Base-by-base conservation (phyloP, 2,797 vertebrate genomes). In the Discoglossus pictus region DNA sequence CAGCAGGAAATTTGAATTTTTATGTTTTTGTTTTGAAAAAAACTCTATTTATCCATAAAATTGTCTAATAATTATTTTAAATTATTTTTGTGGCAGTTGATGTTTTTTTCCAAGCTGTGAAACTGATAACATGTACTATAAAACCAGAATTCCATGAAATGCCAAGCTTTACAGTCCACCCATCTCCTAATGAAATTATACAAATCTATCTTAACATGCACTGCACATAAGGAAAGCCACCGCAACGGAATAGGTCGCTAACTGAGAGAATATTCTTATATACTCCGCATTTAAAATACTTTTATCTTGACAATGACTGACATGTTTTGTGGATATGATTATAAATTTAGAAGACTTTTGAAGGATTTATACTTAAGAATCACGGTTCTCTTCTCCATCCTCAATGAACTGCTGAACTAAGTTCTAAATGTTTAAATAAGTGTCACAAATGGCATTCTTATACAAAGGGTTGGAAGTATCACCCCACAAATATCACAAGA, bases 401-500 rank as follows among this genome's bases (percentile, higher is more conserved):
- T 79, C 77, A 36, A 69, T 84, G 88, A 89, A 91, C 89, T 83
- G 72, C 78, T 89, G 88, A 90, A 88, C 88, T 79, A 76, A 84
- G 78, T 74, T 76, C 88, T 89, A 86, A 90, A 90, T 90, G 85
- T 89, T 90, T 89, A 86, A 90, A 87, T 80, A 86, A 76, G 82
- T 86, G 84, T 89, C 86, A 87, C 72, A 78, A 84, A n/a, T 83
- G 82, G 71, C 76, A 77, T 54, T 48, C 63, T 67, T 75, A 66
- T 81, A 87, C 82, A 82, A 82, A 88, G 87, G 77, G 78, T 48
- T 78, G 77, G 76, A 83, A 81, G 80, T 69, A 76, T 71, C 46
- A 73, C 75, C 75, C 66, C 73, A 76, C 79, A 80, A 80, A 15
- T 80, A 87, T 74, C 81, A 83, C 76, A 86, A 63, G 52, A 76